Evolutionary conservation across 2,797 vertebrate genomes (phyloP), one percentile per base, ranked within the genome.

Genomic region (Diplodus puntazzo): DNA sequence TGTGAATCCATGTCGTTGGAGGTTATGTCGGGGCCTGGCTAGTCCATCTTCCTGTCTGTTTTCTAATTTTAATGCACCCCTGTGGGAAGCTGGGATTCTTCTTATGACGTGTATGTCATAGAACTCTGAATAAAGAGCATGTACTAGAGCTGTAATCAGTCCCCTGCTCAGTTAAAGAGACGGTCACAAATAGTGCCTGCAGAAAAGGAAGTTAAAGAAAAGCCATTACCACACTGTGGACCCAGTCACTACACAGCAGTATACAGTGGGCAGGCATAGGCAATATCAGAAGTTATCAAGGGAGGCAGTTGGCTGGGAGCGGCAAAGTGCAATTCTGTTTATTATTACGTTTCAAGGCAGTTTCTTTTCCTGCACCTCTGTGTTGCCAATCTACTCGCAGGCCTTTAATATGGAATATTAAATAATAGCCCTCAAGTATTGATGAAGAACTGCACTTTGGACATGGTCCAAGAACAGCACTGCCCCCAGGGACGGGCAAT

Each of bases 31-130:
- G 71, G 75, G 69, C 77, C 72, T 55, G 70, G 75, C 79, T 67
- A 87, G 79, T 92, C 85, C 88, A 80, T 91, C 86, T 87, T 91
- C 80, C 85, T 91, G 85, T 87, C 90, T 83, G 74, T 79, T 84
- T 88, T 92, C 84, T 92, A 83, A 92, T 92, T 94, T 91, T 86
- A 90, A 89, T 81, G 75, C 69, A 80, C 62, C 87, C 87, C 85
- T 66, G 49, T 84, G 92, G 86, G 90, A 88, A 85, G 62, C 64
- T 45, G 67, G 55, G 79, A 43, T 59, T 39, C 65, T 83, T 89
- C 75, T 87, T 69, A 87, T 86, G 90, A 90, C 69, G 72, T 79
- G 71, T 45, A 45, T 89, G 89, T 89, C 82, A 81, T 50, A 77
- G 70, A 71, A 65, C 75, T 80, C 74, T 78, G 92, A 88, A 83